phyloP scores from a whole-genome alignment of 1,140 invertebrate genomes.

The Drosophila nigromelanica region DNA sequence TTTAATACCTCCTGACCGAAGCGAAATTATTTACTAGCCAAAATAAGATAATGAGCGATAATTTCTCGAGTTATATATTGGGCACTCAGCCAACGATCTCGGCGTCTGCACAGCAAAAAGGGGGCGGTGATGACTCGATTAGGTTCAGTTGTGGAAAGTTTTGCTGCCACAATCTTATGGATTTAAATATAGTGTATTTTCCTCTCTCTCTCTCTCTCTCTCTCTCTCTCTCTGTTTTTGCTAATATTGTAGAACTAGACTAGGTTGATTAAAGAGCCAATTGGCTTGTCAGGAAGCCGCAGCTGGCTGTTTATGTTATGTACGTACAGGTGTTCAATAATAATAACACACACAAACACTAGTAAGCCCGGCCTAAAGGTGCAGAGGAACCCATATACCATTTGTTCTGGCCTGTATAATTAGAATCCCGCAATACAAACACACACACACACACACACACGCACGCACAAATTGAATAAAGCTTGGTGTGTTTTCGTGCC shows the following conservation, averaged over 20 bases:
- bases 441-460: slow-evolving; percentile 8
- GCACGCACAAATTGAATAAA: slow-evolving; percentile 54
- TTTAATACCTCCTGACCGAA: slow-evolving; percentile 61
- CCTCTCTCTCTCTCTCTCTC: too few species aligned
- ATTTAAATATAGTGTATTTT: not conserved
- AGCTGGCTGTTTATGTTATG: too few species aligned
- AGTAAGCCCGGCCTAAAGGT: slow-evolving; percentile 22
- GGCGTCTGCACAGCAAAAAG: not conserved
- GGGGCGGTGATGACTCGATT: slow-evolving; percentile 4
- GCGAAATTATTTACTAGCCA: slow-evolving; percentile 71
- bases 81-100: slow-evolving; percentile 8
- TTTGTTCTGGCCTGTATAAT: slow-evolving; percentile 1
- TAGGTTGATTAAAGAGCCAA: not conserved
- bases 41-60: slow-evolving; percentile 66
- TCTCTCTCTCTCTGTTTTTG: too few species aligned
- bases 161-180: not conserved
- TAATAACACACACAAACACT: too few species aligned
- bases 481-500: slow-evolving; percentile 11
- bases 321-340: slow-evolving; percentile 60
- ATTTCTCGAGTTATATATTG: slow-evolving; percentile 47
- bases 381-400: not conserved
- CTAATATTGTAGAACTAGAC: not conserved
- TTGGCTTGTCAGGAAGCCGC: too few species aligned
- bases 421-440: slow-evolving; percentile 39
- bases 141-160: not conserved